phyloP scores from a whole-genome alignment of 1,140 invertebrate genomes.

The Caerostris darwini region DNA sequence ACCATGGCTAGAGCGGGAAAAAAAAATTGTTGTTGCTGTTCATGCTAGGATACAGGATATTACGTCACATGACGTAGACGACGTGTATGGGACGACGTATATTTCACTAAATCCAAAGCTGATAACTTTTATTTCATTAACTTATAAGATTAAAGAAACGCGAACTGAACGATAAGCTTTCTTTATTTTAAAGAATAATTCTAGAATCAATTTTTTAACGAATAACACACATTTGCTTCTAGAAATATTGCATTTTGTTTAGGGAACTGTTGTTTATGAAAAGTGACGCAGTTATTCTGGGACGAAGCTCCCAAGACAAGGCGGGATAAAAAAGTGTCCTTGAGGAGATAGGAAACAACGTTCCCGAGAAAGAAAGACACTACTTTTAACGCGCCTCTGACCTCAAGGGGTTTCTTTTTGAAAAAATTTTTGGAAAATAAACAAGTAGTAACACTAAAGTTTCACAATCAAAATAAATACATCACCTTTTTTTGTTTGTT shows the following conservation, averaged over 20 bases:
- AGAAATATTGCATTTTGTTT: background rate
- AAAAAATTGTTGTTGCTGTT: too few species aligned
- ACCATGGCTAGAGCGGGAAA: too few species aligned
- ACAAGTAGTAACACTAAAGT: slow-evolving; percentile 2
- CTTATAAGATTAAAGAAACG: too few species aligned
- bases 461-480: slow-evolving; percentile 12
- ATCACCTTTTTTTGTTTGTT: background rate
- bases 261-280: background rate
- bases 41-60: too few species aligned
- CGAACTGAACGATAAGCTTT: too few species aligned
- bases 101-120: too few species aligned
- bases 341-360: background rate
- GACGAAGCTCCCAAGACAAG: background rate
- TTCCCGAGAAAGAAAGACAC: background rate
- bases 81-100: too few species aligned
- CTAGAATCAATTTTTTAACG: too few species aligned
- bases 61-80: too few species aligned
- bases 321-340: background rate
- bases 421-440: background rate
- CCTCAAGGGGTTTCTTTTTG: background rate
- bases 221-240: too few species aligned
- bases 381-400: slow-evolving; percentile 17
- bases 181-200: too few species aligned
- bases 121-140: too few species aligned
- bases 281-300: background rate